Evolutionary conservation across 2,113 vertebrate species (phyloP).

Genomic region (Heteronetta atricapilla): DNA sequence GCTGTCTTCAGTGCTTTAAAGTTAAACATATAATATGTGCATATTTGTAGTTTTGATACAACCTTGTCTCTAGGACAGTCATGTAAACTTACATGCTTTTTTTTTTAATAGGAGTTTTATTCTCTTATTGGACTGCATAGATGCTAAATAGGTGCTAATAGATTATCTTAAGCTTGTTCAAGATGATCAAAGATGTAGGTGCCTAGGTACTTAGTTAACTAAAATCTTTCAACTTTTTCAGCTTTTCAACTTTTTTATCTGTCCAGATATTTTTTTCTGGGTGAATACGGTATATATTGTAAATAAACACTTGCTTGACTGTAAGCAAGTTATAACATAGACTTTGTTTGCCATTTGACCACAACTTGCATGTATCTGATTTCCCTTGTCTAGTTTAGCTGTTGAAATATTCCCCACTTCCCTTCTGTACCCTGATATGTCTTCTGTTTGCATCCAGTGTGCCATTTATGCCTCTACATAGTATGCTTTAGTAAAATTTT

Average conservation of each 20-base stretch:
- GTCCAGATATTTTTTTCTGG: neutral
- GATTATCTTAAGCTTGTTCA: neutral
- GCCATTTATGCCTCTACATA: neutral
- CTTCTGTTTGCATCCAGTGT: neutral
- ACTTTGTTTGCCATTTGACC: neutral
- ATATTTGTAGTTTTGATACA: neutral
- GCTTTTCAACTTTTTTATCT: neutral
- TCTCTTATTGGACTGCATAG: neutral
- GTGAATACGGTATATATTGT: neutral
- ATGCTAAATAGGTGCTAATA: neutral
- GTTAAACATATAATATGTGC: neutral
- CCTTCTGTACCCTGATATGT: neutral
- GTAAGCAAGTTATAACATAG: neutral
- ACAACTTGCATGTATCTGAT: neutral
- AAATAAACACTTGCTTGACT: neutral
- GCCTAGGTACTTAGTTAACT: neutral
- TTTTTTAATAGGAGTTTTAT: neutral
- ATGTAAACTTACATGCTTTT: neutral
- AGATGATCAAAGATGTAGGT: neutral
- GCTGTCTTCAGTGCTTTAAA: neutral
- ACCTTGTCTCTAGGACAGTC: neutral
- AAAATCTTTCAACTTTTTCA: neutral
- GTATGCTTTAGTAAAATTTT: neutral
- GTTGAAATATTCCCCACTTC: neutral
- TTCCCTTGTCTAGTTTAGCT: neutral